A percentile compares a stretch with the other conserved stretches of the same genome.
These are phyloP conservation scores for Pterostichus niger DNA, from an alignment of 2,888 invertebrate genomes.

Conservation along the genomic window DNA sequence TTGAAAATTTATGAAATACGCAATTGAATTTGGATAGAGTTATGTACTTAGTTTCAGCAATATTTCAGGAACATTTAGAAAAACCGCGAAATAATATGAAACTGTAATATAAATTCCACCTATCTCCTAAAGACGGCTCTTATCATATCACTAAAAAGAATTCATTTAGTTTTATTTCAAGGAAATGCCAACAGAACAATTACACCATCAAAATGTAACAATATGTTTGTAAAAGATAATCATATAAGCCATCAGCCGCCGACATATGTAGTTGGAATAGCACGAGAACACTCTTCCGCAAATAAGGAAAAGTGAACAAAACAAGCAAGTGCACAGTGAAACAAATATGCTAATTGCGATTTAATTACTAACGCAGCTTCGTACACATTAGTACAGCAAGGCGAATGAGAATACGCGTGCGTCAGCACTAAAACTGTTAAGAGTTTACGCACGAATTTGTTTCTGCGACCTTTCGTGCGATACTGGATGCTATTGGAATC, in stretches of 20 bases:
- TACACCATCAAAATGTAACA: background rate
- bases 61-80: no score
- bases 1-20: no score
- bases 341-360: constrained; percentile 58
- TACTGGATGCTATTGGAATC: no score
- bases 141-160: background rate
- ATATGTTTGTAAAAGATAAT: constrained; percentile 20
- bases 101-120: no score
- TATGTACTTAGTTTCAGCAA: no score
- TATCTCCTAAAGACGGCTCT: no score
- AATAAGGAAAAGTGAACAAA: constrained; percentile 44
- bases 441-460: no score
- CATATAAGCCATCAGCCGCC: constrained; percentile 22
- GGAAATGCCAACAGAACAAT: constrained; percentile 4
- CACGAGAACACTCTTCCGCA: constrained; percentile 22
- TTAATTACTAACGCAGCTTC: constrained; percentile 46
- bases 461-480: no score
- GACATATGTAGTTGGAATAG: background rate
- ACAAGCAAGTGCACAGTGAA: constrained; percentile 41
- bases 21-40: no score
- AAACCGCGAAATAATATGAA: no score
- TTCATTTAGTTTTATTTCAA: constrained; percentile 22
- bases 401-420: constrained; percentile 11
- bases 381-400: constrained; percentile 24
- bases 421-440: constrained; percentile 5